Evolutionary conservation across 2,113 vertebrate species (phyloP).

Genomic region (Nerophis ophidion): DNA sequence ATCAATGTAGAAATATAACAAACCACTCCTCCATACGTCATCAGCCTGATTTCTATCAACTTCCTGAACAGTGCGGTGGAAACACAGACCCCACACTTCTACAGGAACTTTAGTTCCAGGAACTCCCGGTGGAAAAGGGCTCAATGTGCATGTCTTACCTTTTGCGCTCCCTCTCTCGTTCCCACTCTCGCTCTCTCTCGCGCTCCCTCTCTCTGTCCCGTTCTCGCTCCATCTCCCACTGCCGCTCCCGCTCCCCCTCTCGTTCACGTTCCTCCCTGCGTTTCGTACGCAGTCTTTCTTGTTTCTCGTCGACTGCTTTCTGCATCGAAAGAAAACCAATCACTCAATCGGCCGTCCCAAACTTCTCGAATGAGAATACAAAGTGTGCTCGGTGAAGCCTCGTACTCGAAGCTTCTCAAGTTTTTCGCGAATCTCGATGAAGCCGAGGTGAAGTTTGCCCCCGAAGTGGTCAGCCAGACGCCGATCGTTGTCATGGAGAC

Average conservation of each 20-base stretch:
- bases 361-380: neutral
- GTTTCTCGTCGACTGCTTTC: conserved; percentile 94
- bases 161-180: conserved; percentile 59
- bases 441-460: conserved; percentile 95
- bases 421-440: conserved; percentile 98
- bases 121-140: no score
- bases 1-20: no score
- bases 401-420: conserved; percentile 93
- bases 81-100: no score
- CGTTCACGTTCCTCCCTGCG: conserved; percentile 91
- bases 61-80: no score
- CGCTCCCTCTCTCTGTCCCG: conserved; percentile 50
- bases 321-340: conserved; percentile 31
- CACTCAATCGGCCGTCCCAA: neutral
- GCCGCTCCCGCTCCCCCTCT: conserved; percentile 72
- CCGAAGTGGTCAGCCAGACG: conserved; percentile 97
- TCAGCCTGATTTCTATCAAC: no score
- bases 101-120: no score
- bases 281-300: conserved; percentile 86
- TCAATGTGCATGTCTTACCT: conserved; percentile 45
- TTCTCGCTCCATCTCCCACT: conserved; percentile 68
- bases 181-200: conserved; percentile 33
- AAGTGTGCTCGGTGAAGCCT: neutral
- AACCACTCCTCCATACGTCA: no score
- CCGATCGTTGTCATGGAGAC: conserved; percentile 96